A percentile compares a stretch with the other conserved stretches of the same genome.
phyloP scores from a whole-genome alignment of 2,113 vertebrate species.

The Oncorhynchus masou region DNA sequence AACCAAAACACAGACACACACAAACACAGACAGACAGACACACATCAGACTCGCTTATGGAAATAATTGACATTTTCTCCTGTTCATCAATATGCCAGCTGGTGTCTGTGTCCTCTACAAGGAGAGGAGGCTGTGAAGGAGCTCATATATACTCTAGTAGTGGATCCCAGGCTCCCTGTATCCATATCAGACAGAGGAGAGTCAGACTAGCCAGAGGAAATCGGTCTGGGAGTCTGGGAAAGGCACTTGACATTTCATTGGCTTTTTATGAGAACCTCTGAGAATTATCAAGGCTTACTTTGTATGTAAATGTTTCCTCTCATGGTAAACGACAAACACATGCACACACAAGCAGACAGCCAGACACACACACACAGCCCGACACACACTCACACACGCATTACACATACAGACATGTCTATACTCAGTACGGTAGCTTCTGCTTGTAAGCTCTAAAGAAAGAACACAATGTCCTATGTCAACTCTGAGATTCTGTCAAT shows the following conservation, averaged over 20 bases:
- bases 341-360: constrained; percentile 19
- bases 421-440: neutral
- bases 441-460: neutral
- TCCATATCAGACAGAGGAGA: neutral
- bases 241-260: constrained; percentile 66
- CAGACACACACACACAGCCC: neutral
- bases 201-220: constrained; percentile 15
- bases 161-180: neutral
- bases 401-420: neutral
- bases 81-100: constrained; percentile 38
- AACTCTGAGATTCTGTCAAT: constrained; percentile 11
- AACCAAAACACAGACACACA: too few species aligned
- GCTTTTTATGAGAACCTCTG: constrained; percentile 57
- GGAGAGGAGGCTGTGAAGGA: neutral
- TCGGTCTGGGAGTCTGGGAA: constrained; percentile 40
- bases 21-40: constrained; percentile 7
- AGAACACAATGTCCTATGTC: neutral
- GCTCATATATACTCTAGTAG: neutral
- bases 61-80: constrained; percentile 39
- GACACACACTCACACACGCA: neutral
- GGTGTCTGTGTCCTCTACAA: constrained; percentile 8
- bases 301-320: constrained; percentile 48
- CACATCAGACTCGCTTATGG: constrained; percentile 16
- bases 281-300: constrained; percentile 34
- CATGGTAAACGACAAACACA: constrained; percentile 5